Evolutionary conservation across 2,888 invertebrate genomes (phyloP), one percentile per base, ranked within the genome.

Genomic region (Himalopsyche japonica): DNA sequence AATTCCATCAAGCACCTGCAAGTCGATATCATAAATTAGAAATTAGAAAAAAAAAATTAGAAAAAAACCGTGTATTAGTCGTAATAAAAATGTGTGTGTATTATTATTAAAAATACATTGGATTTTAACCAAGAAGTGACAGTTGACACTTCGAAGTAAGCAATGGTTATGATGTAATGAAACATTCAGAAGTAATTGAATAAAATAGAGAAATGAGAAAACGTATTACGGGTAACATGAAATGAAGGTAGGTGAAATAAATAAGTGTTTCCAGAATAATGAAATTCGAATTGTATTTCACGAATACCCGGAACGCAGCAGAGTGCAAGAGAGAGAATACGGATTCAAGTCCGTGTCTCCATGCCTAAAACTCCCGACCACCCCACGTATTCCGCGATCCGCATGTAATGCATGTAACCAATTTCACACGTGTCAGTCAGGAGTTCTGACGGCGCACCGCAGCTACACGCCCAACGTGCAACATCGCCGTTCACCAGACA

Each of bases 391-490:
- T 80, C 80, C 57, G 80, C 83, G 80, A 84, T 77, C 83, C 81
- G 82, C 64, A 79, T 81, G 80, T 80, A 84, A 84, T 86, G 86
- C 86, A 86, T 86, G 86, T 87, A 86, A 86, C 87, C 86, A 87
- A 87, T 87, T 87, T 87, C 87, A 87, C 87, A 87, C 87, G 83
- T 84, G 86, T 87, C 87, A 86, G 57, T 86, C 87, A 86, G 79
- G 79, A 84, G 47, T 78, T 81, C 82, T 84, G 86, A 86, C 87
- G 84, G 80, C 82, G 79, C 82, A 81, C 85, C 82, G 82, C 83
- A 79, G 48, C 81, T 30, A 48, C 76, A 37, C 27, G 49, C 78
- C 15, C 79, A 30, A 18, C 27, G 30, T 30, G 49, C 79, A 43
- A 30, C 24, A 37, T 37, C 27, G 30, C 24, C 78, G 20, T 78